phyloP scores from a whole-genome alignment of 2,888 invertebrate species.

The Napeogenes inachia region DNA sequence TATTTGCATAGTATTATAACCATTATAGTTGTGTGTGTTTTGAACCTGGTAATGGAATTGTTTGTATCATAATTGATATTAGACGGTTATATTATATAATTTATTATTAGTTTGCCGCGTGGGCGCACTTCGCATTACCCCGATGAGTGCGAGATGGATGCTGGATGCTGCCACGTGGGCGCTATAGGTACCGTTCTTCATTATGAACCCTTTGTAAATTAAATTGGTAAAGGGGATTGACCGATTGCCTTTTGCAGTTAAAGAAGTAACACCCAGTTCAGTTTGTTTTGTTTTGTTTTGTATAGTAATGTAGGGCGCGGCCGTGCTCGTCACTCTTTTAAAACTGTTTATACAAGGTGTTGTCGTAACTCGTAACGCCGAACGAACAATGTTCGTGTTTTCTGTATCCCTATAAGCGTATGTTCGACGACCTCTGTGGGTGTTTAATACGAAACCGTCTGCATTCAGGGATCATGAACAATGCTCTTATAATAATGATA shows the following conservation, averaged over 20 bases:
- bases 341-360: slow-evolving; percentile 60
- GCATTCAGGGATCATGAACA: slow-evolving; percentile 41
- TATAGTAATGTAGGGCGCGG: slow-evolving; percentile 38
- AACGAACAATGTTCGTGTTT: slow-evolving; percentile 63
- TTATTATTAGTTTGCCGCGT: slow-evolving; percentile 20
- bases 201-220: slow-evolving; percentile 70
- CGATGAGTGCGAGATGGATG: slow-evolving; percentile 70
- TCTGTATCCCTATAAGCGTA: slow-evolving; percentile 45
- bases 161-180: slow-evolving; percentile 61
- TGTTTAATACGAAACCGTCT: slow-evolving; percentile 33
- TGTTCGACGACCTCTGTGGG: slow-evolving; percentile 55
- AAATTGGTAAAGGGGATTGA: slow-evolving; percentile 67
- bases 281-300: slow-evolving; percentile 7
- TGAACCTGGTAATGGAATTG: too few species aligned
- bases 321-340: slow-evolving; percentile 45
- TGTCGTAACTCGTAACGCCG: slow-evolving; percentile 66
- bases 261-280: slow-evolving; percentile 43
- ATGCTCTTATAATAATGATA: slow-evolving; percentile 40
- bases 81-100: slow-evolving; percentile 16
- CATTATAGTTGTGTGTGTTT: too few species aligned
- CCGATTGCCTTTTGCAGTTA: slow-evolving; percentile 66
- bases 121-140: slow-evolving; percentile 39
- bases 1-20: too few species aligned
- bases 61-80: neutral
- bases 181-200: slow-evolving; percentile 42